phyloP scores from a whole-genome alignment of 2,888 invertebrate species.

The Aphelenchoides bicaudatus region DNA sequence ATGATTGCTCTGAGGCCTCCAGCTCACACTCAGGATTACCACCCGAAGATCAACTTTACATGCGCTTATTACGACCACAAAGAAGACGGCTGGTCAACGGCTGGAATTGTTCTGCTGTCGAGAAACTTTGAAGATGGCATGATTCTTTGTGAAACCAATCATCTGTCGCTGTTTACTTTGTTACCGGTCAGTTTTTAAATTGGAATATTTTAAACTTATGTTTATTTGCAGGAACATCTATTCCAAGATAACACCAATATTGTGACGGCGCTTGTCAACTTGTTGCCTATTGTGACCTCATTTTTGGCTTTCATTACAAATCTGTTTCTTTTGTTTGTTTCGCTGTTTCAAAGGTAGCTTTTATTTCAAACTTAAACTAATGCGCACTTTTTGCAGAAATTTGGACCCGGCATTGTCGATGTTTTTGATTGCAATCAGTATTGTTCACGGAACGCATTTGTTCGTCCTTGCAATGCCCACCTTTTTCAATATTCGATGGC shows the following conservation, averaged over 20 bases:
- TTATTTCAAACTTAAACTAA: background rate
- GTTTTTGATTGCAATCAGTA: constrained; percentile 44
- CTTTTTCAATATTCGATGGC: constrained; percentile 21
- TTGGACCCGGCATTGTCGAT: constrained; percentile 48
- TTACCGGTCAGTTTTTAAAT: constrained; percentile 39
- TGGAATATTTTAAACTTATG: background rate
- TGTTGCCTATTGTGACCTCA: constrained; percentile 46
- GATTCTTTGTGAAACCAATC: constrained; percentile 49
- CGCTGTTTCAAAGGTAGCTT: constrained; percentile 46
- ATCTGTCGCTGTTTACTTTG: constrained; percentile 50
- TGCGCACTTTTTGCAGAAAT: constrained; percentile 31
- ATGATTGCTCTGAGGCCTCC: constrained; percentile 41
- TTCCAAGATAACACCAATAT: constrained; percentile 37
- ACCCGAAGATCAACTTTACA: constrained; percentile 44
- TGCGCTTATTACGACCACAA: constrained; percentile 53
- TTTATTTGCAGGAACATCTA: constrained; percentile 36
- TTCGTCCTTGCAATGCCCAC: constrained; percentile 33
- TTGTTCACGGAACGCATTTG: constrained; percentile 46
- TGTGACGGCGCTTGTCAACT: constrained; percentile 35
- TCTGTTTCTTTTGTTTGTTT: constrained; percentile 47
- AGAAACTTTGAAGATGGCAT: constrained; percentile 46
- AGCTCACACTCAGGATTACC: constrained; percentile 17
- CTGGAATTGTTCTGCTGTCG: constrained; percentile 44
- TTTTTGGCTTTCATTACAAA: constrained; percentile 33
- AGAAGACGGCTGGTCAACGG: constrained; percentile 51